These are phyloP conservation scores for Apamea epomidion DNA, from an alignment of 2,888 invertebrate genomes.

Conservation along the genomic window DNA sequence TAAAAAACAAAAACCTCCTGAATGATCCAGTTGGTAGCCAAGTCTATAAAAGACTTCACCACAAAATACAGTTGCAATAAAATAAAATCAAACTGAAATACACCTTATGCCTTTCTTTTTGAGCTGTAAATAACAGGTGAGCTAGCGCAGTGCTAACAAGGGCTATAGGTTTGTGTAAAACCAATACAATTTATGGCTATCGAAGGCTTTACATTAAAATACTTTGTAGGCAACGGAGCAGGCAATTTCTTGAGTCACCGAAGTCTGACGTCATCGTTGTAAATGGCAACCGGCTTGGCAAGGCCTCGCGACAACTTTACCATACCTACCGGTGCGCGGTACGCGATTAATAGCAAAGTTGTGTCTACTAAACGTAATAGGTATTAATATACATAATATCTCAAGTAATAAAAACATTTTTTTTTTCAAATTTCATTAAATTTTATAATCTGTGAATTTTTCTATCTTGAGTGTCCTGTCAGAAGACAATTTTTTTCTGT, in stretches of 20 bases:
- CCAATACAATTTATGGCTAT: conserved; percentile 68
- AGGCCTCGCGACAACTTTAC: conserved; percentile 75
- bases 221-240: conserved; percentile 71
- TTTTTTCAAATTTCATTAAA: not conserved
- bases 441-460: too few relatives aligned
- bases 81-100: conserved; percentile 45
- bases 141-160: conserved; percentile 65
- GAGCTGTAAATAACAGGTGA: conserved; percentile 57
- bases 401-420: not conserved
- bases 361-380: conserved; percentile 24
- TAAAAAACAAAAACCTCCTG: not conserved
- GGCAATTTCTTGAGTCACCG: conserved; percentile 77
- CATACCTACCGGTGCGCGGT: conserved; percentile 54
- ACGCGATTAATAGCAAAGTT: conserved; percentile 53
- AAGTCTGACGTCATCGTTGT: conserved; percentile 82
- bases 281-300: conserved; percentile 82
- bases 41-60: conserved; percentile 23
- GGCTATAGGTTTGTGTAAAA: conserved; percentile 66
- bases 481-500: not conserved
- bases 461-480: not conserved
- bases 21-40: conserved; percentile 27
- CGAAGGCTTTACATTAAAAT: conserved; percentile 72
- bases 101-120: conserved; percentile 46
- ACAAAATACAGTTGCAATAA: conserved; percentile 42
- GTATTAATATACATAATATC: not conserved